Percentiles rank a stretch among this genome's conserved stretches.
phyloP scores from a whole-genome alignment of 2,113 vertebrate genomes.

The Odontesthes bonariensis region DNA sequence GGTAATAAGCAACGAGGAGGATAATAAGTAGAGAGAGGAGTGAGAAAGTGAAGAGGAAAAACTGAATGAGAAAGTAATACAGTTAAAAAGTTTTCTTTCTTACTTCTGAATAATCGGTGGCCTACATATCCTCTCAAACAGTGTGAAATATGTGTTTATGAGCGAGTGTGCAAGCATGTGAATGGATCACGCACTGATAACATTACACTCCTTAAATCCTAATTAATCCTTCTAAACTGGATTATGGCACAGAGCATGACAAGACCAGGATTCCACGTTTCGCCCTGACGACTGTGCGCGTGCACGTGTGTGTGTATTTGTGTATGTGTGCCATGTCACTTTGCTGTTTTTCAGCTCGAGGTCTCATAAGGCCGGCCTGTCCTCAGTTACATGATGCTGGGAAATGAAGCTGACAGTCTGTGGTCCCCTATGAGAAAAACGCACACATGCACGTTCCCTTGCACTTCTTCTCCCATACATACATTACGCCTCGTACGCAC shows the following conservation, averaged over 20 bases:
- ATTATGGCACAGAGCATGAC: conserved; percentile 76
- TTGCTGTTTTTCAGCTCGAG: conserved; percentile 51
- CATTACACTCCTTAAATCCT: conserved; percentile 82
- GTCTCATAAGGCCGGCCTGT: conserved; percentile 63
- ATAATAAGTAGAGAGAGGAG: conserved; percentile 32
- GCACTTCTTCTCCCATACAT: conserved; percentile 11
- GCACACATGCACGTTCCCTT: conserved; percentile 7
- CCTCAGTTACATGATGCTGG: conserved; percentile 64
- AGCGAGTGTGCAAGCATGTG: conserved; percentile 27
- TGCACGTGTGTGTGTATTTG: background rate
- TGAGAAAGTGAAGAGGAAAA: conserved; percentile 28
- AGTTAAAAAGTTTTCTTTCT: conserved; percentile 52
- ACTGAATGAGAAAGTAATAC: conserved; percentile 47
- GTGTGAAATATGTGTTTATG: conserved; percentile 37
- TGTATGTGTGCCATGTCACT: conserved; percentile 23
- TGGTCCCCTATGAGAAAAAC: conserved; percentile 54
- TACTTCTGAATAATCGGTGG: conserved; percentile 59
- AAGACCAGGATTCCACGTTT: conserved; percentile 67
- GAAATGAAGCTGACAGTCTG: conserved; percentile 66
- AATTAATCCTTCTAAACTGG: conserved; percentile 83
- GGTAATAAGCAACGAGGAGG: conserved; percentile 29
- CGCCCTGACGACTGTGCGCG: conserved; percentile 32
- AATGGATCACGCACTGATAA: conserved; percentile 72
- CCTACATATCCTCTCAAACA: conserved; percentile 60
- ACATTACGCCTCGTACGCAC: background rate